Base-by-base conservation (phyloP, 2,888 invertebrate species). In the Plagiodera versicolora region DNA sequence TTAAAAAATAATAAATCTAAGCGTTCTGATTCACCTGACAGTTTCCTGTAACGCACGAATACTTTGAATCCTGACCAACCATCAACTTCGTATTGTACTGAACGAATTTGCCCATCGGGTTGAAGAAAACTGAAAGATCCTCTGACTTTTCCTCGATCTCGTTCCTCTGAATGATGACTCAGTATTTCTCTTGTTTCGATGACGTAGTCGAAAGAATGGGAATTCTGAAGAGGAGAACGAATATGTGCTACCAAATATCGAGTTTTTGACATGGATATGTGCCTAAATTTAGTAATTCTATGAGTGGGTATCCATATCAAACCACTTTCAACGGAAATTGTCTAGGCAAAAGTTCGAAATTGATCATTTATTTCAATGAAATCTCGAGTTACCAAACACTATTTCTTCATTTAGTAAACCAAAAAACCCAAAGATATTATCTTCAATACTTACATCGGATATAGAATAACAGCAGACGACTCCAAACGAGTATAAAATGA, bases 91-190 rank as follows among this genome's bases (percentile, higher is more conserved):
- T 86, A 87, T 68, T 85, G 82, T 20, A 87, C 86, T 52, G 83
- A 80, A 65, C 86, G 81, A 61, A 84, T 81, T 68, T 83, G 83
- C 46, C 89, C 88, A 74, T 87, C 87, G 20, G 88, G 85, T 72
- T 88, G 88, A 63, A 89, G 73, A 47, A 89, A 83, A 74, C 88
- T 89, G 75, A 89, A 89, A 73, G 83, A 84, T 73, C 86, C 80
- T 56, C 69, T 73, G n/a, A 78, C 77, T 24, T 73, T 52, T 51
- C 72, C 73, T 11, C 71, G 70, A 9, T 65, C 57, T 3, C 74
- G 64, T 57, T 76, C 72, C 68, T 80, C 80, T 68, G 71, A 73
- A 48, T 78, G 79, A 57, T 79, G 77, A 35, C 73, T 77, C 30
- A 76, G 54, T 1, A 77, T 66, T 11, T 70, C 73, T 18, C 67